These are phyloP conservation scores for Gnathonemus longibarbis DNA, from an alignment of 2,113 vertebrate species.

Conservation along the genomic window DNA sequence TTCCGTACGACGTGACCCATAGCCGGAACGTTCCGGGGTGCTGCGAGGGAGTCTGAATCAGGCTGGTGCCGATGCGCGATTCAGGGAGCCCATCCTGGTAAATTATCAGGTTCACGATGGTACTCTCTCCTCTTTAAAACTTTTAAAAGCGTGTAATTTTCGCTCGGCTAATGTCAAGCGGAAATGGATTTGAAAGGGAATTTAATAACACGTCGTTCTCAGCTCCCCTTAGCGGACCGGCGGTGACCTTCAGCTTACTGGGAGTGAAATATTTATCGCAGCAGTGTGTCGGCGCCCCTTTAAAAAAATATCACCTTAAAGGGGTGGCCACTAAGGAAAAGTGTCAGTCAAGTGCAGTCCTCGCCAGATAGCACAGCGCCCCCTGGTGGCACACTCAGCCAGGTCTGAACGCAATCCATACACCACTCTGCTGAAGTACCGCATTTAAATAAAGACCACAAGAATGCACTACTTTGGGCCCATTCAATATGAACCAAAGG, in stretches of 20 bases:
- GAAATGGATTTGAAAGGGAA: conserved; percentile 21
- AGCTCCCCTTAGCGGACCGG: background rate
- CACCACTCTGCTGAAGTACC: background rate
- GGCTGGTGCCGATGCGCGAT: background rate
- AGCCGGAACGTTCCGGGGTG: background rate
- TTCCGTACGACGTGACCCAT: background rate
- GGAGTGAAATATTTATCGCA: conserved; percentile 20
- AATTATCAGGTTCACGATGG: conserved; percentile 15
- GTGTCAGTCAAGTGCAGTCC: background rate
- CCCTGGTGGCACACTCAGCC: background rate
- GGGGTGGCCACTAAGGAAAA: background rate
- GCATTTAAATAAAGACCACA: background rate
- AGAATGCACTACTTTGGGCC: background rate
- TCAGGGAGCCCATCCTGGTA: background rate
- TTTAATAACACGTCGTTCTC: conserved; percentile 7
- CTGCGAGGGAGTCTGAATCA: background rate
- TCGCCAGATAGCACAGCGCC: background rate
- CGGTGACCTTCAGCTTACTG: conserved; percentile 11
- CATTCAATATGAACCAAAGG: background rate
- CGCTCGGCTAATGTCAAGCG: conserved; percentile 12
- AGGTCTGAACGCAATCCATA: background rate
- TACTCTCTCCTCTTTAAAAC: conserved; percentile 17
- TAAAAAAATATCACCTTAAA: background rate
- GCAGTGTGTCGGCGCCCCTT: background rate
- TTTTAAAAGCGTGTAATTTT: conserved; percentile 27